These are phyloP conservation scores for Morelia viridis DNA, from an alignment of 2,797 vertebrate species.

Conservation along the genomic window DNA sequence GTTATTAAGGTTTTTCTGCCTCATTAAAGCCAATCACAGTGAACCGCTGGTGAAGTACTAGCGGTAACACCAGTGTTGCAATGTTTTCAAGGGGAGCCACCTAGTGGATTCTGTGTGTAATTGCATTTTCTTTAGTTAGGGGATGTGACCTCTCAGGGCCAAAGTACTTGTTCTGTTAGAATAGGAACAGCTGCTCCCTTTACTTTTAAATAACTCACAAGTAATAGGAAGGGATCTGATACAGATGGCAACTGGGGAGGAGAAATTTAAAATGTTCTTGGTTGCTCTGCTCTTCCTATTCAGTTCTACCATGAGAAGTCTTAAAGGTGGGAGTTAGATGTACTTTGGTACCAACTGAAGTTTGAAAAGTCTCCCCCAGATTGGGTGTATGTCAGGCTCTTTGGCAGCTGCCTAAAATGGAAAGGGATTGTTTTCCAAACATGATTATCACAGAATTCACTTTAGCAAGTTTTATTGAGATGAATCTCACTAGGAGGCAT, in stretches of 20 bases:
- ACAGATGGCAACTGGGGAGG: not conserved
- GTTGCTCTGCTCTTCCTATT: not conserved
- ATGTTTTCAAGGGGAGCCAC: not conserved
- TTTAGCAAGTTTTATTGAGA: not conserved
- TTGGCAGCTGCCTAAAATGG: not conserved
- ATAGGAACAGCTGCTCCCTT: not conserved
- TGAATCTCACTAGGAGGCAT: not conserved
- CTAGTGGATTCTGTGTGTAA: not conserved
- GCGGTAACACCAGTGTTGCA: not conserved
- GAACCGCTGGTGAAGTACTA: not conserved
- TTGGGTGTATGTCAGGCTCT: not conserved
- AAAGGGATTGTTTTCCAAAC: not conserved
- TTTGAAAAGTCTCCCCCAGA: not conserved
- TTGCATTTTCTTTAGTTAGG: not conserved
- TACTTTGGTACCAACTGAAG: not conserved
- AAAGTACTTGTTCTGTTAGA: not conserved
- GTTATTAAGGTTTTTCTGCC: not conserved
- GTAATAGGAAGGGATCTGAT: not conserved
- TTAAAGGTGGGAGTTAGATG: not conserved
- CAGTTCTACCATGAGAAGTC: not conserved
- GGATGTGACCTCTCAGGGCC: not conserved
- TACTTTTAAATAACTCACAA: not conserved
- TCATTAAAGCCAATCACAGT: not conserved
- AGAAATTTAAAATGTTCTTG: not conserved
- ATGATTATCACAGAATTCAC: not conserved